Percentiles rank a stretch among this genome's conserved stretches.
Evolutionary conservation across 2,797 vertebrate genomes (phyloP).

Genomic region (Heterohyrax brucei): DNA sequence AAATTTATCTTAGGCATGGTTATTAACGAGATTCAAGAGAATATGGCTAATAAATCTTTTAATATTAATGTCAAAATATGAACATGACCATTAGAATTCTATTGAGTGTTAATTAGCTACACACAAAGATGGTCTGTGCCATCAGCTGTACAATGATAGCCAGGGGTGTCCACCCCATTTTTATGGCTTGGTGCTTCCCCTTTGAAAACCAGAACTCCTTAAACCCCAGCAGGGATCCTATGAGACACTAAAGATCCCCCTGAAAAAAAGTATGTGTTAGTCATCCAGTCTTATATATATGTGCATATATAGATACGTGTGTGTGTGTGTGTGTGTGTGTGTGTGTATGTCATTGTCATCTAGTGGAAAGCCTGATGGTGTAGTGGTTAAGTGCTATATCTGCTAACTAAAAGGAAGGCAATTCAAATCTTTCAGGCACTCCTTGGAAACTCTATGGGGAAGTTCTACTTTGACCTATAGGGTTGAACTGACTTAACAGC

Average conservation of each 20-base stretch:
- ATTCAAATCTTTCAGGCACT: no score
- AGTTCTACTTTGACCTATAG: no score
- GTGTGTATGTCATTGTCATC: no score
- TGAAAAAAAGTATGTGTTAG: neutral
- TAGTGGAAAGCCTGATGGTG: no score
- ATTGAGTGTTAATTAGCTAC: neutral
- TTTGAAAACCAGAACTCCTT: neutral
- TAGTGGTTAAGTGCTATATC: no score
- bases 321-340: no score
- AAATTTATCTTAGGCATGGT: neutral
- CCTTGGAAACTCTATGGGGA: no score
- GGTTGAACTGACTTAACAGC: no score
- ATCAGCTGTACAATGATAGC: neutral
- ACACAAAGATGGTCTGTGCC: neutral
- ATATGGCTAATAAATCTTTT: neutral
- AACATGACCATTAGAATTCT: neutral
- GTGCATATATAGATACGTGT: no score
- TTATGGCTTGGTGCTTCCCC: neutral
- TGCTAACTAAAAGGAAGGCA: no score
- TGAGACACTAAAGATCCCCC: neutral
- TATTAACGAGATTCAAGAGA: slow-evolving; percentile 33
- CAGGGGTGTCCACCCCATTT: neutral
- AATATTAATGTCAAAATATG: slow-evolving; percentile 44
- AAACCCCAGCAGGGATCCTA: slow-evolving; percentile 20
- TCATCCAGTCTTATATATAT: no score